Conservation (phyloP, 1,140 invertebrate species). For the Ericerus pela region DNA sequence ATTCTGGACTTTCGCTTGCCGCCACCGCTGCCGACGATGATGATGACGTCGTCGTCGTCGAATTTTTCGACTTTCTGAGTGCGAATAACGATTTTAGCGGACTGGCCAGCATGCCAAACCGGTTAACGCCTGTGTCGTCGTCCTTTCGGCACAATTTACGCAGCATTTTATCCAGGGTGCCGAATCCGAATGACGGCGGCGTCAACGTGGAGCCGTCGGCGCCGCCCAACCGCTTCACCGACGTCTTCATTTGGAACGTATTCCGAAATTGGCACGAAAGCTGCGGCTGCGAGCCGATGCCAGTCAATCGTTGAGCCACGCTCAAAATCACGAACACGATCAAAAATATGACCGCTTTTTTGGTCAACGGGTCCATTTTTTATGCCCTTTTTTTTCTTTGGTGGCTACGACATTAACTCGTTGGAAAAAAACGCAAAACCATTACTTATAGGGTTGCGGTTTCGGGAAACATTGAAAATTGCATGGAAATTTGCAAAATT, state of each 20-base stretch:
- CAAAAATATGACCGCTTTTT: neutral
- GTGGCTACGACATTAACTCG: too few species aligned
- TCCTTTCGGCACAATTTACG: neutral
- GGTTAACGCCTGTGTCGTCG: neutral
- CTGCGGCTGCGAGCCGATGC: constrained; percentile 1
- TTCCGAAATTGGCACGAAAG: neutral
- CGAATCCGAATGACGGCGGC: neutral
- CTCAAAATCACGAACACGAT: neutral
- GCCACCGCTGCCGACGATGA: too few species aligned
- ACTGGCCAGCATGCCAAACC: neutral
- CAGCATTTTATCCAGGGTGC: neutral
- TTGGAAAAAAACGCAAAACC: too few species aligned
- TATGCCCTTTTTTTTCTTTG: too few species aligned
- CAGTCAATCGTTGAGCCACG: neutral
- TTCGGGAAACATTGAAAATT: too few species aligned
- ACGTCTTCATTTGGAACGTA: neutral
- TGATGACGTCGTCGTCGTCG: too few species aligned
- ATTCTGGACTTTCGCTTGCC: too few species aligned
- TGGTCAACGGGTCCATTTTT: neutral
- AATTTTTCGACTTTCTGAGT: too few species aligned
- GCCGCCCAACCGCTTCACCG: neutral
- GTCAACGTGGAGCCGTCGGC: neutral
- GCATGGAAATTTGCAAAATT: too few species aligned
- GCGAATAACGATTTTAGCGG: neutral
- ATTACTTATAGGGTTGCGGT: too few species aligned